Conservation (phyloP, 2,113 vertebrate species). For the Myotis yumanensis region DNA sequence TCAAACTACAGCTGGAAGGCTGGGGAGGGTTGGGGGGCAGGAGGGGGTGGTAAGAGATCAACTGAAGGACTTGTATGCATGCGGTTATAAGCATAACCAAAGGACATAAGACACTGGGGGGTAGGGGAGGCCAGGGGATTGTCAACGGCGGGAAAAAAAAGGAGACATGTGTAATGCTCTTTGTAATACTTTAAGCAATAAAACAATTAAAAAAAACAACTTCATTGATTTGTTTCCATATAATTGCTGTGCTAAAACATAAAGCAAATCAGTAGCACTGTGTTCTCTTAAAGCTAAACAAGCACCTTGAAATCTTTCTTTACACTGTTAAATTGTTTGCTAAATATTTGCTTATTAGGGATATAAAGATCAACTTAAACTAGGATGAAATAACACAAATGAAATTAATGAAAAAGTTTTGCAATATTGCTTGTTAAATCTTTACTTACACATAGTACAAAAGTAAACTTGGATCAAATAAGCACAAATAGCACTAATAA, state of each 20-base stretch:
- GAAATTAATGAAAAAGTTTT: not conserved
- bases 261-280: not conserved
- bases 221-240: slow-evolving; percentile 14
- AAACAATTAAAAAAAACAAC: not conserved
- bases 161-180: no score
- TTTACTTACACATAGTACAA: not conserved
- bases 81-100: no score
- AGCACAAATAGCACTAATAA: not conserved
- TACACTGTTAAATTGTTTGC: not conserved
- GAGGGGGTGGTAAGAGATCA: no score
- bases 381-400: not conserved
- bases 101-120: no score
- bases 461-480: not conserved
- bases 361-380: not conserved
- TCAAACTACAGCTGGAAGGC: no score
- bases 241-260: not conserved
- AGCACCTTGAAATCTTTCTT: not conserved
- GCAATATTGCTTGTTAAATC: not conserved
- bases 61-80: no score
- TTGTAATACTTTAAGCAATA: no score
- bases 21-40: no score
- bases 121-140: no score
- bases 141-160: no score
- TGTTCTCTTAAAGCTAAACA: not conserved
- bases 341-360: not conserved